phyloP scores from a whole-genome alignment of 2,797 vertebrate genomes.

The Oryzias dopingdopingensis region DNA sequence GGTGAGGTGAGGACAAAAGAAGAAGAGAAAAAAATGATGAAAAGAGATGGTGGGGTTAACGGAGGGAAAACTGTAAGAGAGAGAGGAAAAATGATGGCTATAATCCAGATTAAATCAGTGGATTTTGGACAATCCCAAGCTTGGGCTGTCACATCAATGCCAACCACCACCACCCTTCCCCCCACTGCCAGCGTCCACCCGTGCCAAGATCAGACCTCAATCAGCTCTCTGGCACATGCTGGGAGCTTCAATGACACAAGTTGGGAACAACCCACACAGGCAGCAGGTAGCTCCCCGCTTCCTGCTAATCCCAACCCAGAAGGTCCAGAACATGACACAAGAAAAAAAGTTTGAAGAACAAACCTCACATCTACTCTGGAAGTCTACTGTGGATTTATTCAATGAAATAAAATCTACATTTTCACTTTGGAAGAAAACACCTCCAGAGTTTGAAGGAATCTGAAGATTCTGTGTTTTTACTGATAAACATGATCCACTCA shows the following conservation, averaged over 20 bases:
- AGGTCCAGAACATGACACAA: slow-evolving; percentile 32
- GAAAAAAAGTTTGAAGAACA: not conserved
- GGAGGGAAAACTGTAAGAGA: slow-evolving; percentile 45
- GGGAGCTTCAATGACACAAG: slow-evolving; percentile 58
- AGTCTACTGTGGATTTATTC: too few species aligned
- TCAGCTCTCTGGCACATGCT: slow-evolving; percentile 63
- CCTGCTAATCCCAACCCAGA: slow-evolving; percentile 4
- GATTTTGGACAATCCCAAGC: slow-evolving; percentile 73
- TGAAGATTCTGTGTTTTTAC: not conserved
- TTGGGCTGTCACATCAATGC: slow-evolving; percentile 22
- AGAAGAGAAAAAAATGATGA: slow-evolving; percentile 32
- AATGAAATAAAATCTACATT: not conserved
- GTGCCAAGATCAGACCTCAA: slow-evolving; percentile 60
- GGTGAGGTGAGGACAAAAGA: slow-evolving; percentile 18
- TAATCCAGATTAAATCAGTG: slow-evolving; percentile 76
- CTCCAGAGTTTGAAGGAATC: too few species aligned
- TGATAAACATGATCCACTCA: not conserved
- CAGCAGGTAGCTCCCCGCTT: not conserved
- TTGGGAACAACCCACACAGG: slow-evolving; percentile 38
- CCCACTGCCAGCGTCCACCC: not conserved
- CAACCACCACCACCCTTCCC: slow-evolving; percentile 57
- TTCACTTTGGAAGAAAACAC: too few species aligned
- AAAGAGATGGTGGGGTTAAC: slow-evolving; percentile 9
- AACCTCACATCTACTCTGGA: not conserved
- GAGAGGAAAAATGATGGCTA: slow-evolving; percentile 50